These are phyloP conservation scores for Onychostoma macrolepis DNA, from an alignment of 2,113 vertebrate species.

Conservation along the genomic window DNA sequence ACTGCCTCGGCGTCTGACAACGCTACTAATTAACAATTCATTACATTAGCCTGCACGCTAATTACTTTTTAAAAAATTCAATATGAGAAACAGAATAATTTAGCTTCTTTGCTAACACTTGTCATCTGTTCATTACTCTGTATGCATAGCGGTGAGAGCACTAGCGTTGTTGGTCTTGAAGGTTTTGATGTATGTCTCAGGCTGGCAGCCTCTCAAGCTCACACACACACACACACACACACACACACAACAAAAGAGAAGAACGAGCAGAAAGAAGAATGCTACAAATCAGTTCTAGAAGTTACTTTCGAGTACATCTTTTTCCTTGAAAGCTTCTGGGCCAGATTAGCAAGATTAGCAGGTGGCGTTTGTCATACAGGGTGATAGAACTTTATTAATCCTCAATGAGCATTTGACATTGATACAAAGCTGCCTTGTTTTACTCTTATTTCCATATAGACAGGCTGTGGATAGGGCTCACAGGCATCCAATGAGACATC, in stretches of 20 bases:
- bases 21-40: conserved; percentile 57
- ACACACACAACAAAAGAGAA: not conserved
- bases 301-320: not conserved
- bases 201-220: conserved; percentile 33
- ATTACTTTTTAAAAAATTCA: conserved; percentile 56
- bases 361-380: not conserved
- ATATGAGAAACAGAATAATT: conserved; percentile 45
- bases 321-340: not conserved
- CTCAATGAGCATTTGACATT: conserved; percentile 14
- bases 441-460: not conserved
- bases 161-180: conserved; percentile 17
- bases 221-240: not conserved
- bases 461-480: conserved; percentile 13
- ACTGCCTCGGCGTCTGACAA: conserved; percentile 47
- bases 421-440: not conserved
- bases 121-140: conserved; percentile 52
- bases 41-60: conserved; percentile 57
- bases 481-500: conserved; percentile 26
- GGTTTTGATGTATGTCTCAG: conserved; percentile 44
- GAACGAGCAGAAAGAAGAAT: not conserved
- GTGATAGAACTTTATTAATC: conserved; percentile 13
- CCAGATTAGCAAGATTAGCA: not conserved
- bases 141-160: conserved; percentile 31
- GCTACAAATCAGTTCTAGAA: conserved; percentile 16
- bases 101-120: conserved; percentile 52